Conservation (phyloP, 2,797 vertebrate genomes). For the Gastrophryne carolinensis region DNA sequence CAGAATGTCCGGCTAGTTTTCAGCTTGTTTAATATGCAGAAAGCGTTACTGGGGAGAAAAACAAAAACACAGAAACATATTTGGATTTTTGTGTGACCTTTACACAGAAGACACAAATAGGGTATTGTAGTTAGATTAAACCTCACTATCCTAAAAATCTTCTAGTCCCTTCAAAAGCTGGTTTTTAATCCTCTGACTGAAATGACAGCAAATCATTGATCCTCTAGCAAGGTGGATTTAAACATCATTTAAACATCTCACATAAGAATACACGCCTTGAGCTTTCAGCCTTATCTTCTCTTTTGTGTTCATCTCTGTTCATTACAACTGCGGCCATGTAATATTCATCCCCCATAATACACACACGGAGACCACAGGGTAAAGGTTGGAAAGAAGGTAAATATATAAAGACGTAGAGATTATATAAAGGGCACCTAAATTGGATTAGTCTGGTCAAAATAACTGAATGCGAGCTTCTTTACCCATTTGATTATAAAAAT, state of each 20-base stretch:
- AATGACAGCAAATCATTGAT: constrained; percentile 37
- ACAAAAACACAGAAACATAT: constrained; percentile 47
- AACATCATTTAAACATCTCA: constrained; percentile 28
- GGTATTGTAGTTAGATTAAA: constrained; percentile 34
- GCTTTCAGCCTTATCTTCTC: constrained; percentile 10
- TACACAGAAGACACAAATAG: constrained; percentile 24
- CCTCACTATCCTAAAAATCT: constrained; percentile 34
- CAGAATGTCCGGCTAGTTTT: constrained; percentile 20
- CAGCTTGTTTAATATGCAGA: constrained; percentile 23
- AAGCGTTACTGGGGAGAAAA: constrained; percentile 19
- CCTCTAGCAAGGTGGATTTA: constrained; percentile 27
- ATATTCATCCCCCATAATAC: neutral
- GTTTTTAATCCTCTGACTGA: constrained; percentile 18
- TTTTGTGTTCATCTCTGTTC: neutral
- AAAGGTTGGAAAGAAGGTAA: neutral
- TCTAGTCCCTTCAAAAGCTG: constrained; percentile 24
- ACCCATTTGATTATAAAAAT: too few relatives aligned
- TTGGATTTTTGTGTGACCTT: constrained; percentile 31
- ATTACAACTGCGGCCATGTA: neutral
- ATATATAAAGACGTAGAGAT: too few relatives aligned
- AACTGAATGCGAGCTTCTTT: too few relatives aligned
- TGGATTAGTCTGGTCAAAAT: too few relatives aligned
- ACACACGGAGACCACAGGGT: neutral
- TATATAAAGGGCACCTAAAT: too few relatives aligned
- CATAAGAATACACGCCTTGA: constrained; percentile 17